phyloP scores from a whole-genome alignment of 2,797 vertebrate species.

The Sparus aurata region DNA sequence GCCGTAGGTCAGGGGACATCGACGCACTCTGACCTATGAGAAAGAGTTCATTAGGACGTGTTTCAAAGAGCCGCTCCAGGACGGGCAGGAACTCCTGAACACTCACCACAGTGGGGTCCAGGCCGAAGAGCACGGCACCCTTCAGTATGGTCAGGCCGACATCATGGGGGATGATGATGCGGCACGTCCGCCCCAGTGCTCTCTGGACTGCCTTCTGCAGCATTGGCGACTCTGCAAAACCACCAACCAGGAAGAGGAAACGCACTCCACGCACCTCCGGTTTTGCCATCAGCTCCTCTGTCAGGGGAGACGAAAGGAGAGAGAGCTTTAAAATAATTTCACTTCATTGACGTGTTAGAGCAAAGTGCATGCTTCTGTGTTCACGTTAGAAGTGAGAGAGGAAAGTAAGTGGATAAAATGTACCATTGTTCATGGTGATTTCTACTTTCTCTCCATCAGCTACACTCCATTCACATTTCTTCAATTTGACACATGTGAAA shows the following conservation, averaged over 20 bases:
- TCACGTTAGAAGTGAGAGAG: neutral
- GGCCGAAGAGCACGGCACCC: slow-evolving; percentile 95
- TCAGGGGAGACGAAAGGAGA: neutral
- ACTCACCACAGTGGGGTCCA: slow-evolving; percentile 92
- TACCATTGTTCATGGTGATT: neutral
- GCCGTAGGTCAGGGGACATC: slow-evolving; percentile 94
- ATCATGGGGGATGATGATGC: slow-evolving; percentile 95
- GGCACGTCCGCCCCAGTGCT: slow-evolving; percentile 87
- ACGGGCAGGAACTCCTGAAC: neutral
- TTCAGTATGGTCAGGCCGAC: slow-evolving; percentile 97
- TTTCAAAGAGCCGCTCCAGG: fast-evolving
- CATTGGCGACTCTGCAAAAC: slow-evolving; percentile 95
- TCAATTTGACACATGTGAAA: neutral
- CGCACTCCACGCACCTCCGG: slow-evolving; percentile 91
- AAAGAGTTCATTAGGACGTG: neutral
- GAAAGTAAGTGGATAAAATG: neutral
- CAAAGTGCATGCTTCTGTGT: neutral
- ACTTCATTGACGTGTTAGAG: neutral
- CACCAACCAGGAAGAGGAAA: slow-evolving; percentile 96
- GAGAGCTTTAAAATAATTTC: neutral
- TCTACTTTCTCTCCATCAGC: neutral
- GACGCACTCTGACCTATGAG: slow-evolving; percentile 88
- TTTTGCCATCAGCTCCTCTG: slow-evolving; percentile 89
- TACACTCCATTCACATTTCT: neutral
- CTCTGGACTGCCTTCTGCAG: slow-evolving; percentile 91